These are phyloP conservation scores for Linepithema humile DNA, from an alignment of 1,140 invertebrate species.

Conservation along the genomic window DNA sequence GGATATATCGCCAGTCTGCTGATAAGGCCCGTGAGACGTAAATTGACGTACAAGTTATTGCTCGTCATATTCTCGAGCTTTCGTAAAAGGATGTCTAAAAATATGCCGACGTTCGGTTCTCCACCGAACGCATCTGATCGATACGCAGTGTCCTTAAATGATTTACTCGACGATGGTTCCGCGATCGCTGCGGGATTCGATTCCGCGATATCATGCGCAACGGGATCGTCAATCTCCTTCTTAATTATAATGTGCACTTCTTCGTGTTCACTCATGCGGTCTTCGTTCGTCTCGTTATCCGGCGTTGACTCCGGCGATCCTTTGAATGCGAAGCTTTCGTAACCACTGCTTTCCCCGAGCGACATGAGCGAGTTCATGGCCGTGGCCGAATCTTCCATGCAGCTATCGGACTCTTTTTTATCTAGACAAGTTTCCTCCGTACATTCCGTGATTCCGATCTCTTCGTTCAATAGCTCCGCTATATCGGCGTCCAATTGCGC, in stretches of 20 bases:
- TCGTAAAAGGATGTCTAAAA: conserved; percentile 92
- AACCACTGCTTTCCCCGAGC: conserved; percentile 92
- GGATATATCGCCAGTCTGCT: conserved; percentile 94
- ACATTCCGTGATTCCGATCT: conserved; percentile 54
- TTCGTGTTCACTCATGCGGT: conserved; percentile 80
- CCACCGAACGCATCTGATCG: conserved; percentile 75
- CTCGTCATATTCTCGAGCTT: conserved; percentile 94
- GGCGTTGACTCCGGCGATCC: conserved; percentile 81
- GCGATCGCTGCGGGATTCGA: not conserved
- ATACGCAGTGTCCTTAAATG: conserved; percentile 61
- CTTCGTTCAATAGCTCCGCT: conserved; percentile 79
- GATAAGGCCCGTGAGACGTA: conserved; percentile 95
- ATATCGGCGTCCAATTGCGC: conserved; percentile 80
- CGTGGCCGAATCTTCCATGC: conserved; percentile 72
- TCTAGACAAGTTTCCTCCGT: conserved; percentile 49
- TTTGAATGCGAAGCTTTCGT: conserved; percentile 91
- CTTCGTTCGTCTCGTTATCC: conserved; percentile 74
- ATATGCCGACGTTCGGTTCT: conserved; percentile 85
- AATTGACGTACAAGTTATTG: conserved; percentile 94
- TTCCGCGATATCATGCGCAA: conserved; percentile 23
- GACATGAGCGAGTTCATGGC: conserved; percentile 86
- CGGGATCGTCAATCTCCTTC: conserved; percentile 44
- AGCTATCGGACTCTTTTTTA: conserved; percentile 71
- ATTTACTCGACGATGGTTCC: conserved; percentile 58
- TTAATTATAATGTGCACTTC: conserved; percentile 75